phyloP scores from a whole-genome alignment of 2,797 vertebrate genomes.

The Dendrocincla fuliginosa region DNA sequence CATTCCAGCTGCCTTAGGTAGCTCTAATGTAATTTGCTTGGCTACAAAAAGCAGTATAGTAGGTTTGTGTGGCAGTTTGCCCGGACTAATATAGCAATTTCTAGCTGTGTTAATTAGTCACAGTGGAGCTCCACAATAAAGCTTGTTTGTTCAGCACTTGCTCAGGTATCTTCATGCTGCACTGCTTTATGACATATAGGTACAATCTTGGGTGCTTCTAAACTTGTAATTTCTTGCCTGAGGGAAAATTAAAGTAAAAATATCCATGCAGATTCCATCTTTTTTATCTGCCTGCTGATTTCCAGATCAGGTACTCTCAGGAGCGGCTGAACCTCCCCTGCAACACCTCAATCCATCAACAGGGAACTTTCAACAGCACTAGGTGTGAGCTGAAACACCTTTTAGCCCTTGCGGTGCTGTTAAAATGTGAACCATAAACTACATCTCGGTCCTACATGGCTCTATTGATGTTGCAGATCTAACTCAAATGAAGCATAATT shows the following conservation, averaged over 20 bases:
- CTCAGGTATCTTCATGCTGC: conserved; percentile 1
- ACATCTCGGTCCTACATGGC: not conserved
- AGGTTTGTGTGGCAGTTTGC: conserved; percentile 45
- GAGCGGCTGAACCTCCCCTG: not conserved
- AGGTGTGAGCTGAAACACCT: not conserved
- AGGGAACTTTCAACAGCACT: not conserved
- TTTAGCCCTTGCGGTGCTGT: not conserved
- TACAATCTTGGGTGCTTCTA: not conserved
- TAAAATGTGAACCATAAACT: not conserved
- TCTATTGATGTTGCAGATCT: not conserved
- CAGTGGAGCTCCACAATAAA: conserved; percentile 17
- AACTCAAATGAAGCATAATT: not conserved
- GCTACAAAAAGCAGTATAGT: not conserved
- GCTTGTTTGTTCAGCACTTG: conserved; percentile 59
- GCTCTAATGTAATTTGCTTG: conserved; percentile 23
- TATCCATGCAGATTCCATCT: not conserved
- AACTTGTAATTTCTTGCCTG: not conserved
- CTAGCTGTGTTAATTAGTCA: conserved; percentile 61
- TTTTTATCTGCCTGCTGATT: not conserved
- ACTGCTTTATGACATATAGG: not conserved
- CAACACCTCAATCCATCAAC: not conserved
- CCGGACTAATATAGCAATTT: conserved; percentile 33
- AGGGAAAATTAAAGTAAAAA: not conserved
- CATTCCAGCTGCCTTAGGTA: conserved; percentile 4
- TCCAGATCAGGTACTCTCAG: not conserved